Evolutionary conservation across 2,797 vertebrate species (phyloP).

Genomic region (Zalophus californianus): DNA sequence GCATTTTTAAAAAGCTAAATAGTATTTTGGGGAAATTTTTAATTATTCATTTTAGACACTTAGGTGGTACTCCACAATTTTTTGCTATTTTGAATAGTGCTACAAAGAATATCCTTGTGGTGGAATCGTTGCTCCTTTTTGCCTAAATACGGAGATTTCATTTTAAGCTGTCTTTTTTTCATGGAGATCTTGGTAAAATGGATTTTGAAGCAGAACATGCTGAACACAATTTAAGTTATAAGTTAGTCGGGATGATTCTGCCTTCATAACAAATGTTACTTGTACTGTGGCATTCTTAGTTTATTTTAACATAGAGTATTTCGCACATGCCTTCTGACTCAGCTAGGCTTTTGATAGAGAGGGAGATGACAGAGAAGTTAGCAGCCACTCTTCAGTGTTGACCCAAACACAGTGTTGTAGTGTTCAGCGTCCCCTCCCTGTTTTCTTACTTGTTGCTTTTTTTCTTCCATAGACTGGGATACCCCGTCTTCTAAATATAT

Average conservation of each 20-base stretch:
- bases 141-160: neutral
- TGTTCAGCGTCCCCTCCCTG: neutral
- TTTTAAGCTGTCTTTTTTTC: neutral
- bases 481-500: neutral
- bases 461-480: neutral
- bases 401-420: neutral
- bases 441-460: neutral
- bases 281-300: neutral
- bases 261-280: neutral
- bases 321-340: neutral
- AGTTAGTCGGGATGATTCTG: neutral
- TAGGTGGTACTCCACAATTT: neutral
- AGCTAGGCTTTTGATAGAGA: neutral
- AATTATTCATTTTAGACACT: neutral
- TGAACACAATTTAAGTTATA: slow-evolving; percentile 19
- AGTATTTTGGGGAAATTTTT: neutral
- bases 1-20: neutral
- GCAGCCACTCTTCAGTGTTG: neutral
- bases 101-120: neutral
- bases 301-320: neutral
- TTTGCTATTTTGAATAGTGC: neutral
- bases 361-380: neutral
- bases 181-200: neutral
- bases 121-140: neutral
- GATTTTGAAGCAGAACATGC: neutral